phyloP scores from a whole-genome alignment of 2,797 vertebrate species.

The Darevskia mixta region DNA sequence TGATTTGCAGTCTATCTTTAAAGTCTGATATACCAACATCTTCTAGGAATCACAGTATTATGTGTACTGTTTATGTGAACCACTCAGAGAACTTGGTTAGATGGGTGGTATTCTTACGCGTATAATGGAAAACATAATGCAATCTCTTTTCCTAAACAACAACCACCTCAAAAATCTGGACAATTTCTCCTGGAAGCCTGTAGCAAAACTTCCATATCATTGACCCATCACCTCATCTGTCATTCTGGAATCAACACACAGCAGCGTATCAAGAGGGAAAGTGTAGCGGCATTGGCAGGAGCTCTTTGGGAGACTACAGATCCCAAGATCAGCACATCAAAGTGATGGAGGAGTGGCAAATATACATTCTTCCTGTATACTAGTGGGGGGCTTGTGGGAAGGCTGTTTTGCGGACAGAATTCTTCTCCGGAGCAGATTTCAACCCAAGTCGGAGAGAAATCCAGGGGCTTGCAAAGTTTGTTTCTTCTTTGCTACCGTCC shows the following conservation, averaged over 20 bases:
- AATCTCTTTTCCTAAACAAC: background rate
- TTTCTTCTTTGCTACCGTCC: background rate
- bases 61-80: background rate
- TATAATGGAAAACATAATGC: background rate
- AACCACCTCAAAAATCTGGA: slow-evolving; percentile 2
- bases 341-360: background rate
- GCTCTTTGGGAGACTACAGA: background rate
- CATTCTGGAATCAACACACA: background rate
- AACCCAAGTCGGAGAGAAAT: too few relatives aligned
- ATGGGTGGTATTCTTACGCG: background rate
- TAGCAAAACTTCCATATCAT: background rate
- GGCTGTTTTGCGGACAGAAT: background rate
- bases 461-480: too few relatives aligned
- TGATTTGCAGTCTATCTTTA: background rate
- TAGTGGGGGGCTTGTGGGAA: background rate
- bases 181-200: background rate
- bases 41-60: background rate
- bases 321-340: background rate
- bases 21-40: background rate
- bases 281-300: background rate
- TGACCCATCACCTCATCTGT: background rate
- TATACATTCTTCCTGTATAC: background rate
- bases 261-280: background rate
- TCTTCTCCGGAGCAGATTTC: background rate
- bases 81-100: background rate